Conservation (phyloP, 2,797 vertebrate species). For the Acrossocheilus fasciatus region DNA sequence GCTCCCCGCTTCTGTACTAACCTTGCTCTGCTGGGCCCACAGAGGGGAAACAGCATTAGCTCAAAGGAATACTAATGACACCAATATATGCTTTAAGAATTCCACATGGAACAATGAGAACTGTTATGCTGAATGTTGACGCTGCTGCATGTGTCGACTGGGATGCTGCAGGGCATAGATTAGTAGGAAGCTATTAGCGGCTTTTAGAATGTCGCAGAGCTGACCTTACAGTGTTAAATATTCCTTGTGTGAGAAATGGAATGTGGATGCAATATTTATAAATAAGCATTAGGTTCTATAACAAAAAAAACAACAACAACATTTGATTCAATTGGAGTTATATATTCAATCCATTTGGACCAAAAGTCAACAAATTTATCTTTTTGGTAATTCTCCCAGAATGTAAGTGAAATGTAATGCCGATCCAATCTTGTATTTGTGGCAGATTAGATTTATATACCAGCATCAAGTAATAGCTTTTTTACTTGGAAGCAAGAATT, state of each 20-base stretch:
- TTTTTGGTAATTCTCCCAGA: background rate
- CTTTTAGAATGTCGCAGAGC: constrained; percentile 15
- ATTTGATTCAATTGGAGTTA: background rate
- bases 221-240: background rate
- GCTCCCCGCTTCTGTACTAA: constrained; percentile 48
- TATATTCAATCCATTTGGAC: background rate
- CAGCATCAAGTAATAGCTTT: background rate
- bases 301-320: background rate
- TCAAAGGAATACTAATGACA: constrained; percentile 80
- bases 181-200: constrained; percentile 4
- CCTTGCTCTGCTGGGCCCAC: constrained; percentile 53
- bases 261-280: background rate
- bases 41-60: constrained; percentile 52
- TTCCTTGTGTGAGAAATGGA: background rate
- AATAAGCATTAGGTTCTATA: background rate
- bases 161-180: constrained; percentile 24
- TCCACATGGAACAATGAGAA: background rate
- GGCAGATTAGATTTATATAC: background rate
- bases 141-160: constrained; percentile 15
- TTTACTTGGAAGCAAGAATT: background rate
- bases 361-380: background rate
- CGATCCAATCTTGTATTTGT: background rate
- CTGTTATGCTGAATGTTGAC: constrained; percentile 7
- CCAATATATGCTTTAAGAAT: constrained; percentile 60
- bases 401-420: background rate